Base-by-base conservation (phyloP, 2,888 invertebrate genomes). In the Seira musarum region DNA sequence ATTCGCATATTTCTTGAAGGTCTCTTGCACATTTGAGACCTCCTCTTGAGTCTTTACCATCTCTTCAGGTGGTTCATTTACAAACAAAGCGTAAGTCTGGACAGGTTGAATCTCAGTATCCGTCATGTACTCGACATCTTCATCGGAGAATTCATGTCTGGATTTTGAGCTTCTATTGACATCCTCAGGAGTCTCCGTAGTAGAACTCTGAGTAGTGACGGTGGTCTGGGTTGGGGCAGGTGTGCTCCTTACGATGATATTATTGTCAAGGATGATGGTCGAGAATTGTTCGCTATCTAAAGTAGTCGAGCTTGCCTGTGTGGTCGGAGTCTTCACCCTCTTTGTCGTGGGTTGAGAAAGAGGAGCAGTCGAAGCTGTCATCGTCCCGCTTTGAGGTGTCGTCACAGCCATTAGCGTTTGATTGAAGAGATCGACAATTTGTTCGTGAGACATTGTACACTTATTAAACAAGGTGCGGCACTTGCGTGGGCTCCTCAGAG, bases 81-180 rank as follows among this genome's bases (percentile, higher is more conserved):
- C 40, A 65, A 83, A 79, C 21, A 83, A n/a, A n/a, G 70, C 57
- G 53, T 83, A 83, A 3, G 80, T 83, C 22, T 73, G 64, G 2
- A 79, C 78, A 6, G 83, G 83, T 74, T 79, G 67, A n/a, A 81
- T 71, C 49, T 83, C 83, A 1, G 79, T 73, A 24, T 83, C 83
- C 0, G 77, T 75, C 53, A 81, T 53, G 49, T 83, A 83, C 65
- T 83, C 81, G 0, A 79, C 73, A 24, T 79, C 79, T 49, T 83
- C 81, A 17, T 81, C 81, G 22, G 70, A 77, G 60, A 81, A 81
- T 35, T 76, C 81, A 40, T 69, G 64, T 1, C 81, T 64, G 6
- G 77, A 72, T 25, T 81, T 81, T 22, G 76, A 71, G 64, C 67
- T 72, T 15, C 81, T 65, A 25, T 81, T 81, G 1, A 17, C 49